Percentiles rank a stretch among this genome's conserved stretches.
These are phyloP conservation scores for Stratiomys singularior DNA, from an alignment of 2,888 invertebrate species.

Conservation along the genomic window DNA sequence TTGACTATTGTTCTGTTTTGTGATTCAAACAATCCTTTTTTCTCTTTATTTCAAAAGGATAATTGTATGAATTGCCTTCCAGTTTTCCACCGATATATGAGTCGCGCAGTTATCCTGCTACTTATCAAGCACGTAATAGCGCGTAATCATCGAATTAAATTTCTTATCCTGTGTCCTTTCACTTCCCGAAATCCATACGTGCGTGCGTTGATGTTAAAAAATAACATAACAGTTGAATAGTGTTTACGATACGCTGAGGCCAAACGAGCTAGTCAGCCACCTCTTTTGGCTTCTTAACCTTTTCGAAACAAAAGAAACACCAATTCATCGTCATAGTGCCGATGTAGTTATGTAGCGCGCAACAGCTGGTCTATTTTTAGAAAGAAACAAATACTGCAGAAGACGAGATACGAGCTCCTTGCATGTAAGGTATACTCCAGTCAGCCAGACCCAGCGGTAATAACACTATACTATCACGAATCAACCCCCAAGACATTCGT, in stretches of 20 bases:
- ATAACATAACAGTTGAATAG: slow-evolving; percentile 8
- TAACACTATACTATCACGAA: no score
- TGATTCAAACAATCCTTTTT: no score
- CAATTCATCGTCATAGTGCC: slow-evolving; percentile 25
- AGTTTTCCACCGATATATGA: neutral
- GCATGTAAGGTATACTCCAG: no score
- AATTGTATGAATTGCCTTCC: no score
- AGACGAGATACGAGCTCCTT: neutral
- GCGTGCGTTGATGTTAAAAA: neutral
- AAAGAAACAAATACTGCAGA: slow-evolving; percentile 12
- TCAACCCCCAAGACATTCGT: no score
- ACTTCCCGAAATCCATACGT: neutral
- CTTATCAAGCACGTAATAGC: neutral
- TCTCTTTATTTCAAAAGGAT: no score
- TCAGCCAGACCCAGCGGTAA: no score
- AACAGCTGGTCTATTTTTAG: slow-evolving; percentile 45
- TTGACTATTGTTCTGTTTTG: no score
- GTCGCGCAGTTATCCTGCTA: neutral
- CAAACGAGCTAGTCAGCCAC: neutral
- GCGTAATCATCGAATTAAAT: neutral
- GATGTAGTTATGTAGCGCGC: slow-evolving; percentile 29
- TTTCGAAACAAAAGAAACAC: neutral
- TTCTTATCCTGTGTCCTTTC: neutral
- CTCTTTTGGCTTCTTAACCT: neutral
- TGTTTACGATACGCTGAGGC: slow-evolving; percentile 8